These are phyloP conservation scores for Helarctos malayanus DNA, from an alignment of 2,797 vertebrate genomes.

Conservation along the genomic window DNA sequence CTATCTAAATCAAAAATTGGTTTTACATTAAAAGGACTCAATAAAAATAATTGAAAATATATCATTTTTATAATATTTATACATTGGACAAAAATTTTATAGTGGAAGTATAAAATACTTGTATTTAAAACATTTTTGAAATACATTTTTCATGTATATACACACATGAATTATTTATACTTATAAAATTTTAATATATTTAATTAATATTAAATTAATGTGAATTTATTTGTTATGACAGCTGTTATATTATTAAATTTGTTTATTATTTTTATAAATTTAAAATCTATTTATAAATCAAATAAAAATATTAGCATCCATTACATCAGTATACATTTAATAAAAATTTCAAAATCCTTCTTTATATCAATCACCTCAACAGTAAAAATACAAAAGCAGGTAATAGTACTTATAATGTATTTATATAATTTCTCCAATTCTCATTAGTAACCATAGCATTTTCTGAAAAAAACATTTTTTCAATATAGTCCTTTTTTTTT, in stretches of 20 bases:
- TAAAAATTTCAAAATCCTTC: background rate
- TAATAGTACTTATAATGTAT: background rate
- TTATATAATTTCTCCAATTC: background rate
- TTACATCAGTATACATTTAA: background rate
- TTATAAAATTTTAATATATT: background rate
- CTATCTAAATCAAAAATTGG: background rate
- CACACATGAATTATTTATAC: background rate
- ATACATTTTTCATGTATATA: background rate
- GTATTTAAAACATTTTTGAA: background rate
- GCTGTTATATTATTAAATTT: background rate
- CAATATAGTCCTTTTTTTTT: background rate
- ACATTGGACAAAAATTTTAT: background rate
- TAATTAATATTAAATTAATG: background rate
- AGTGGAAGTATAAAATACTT: background rate
- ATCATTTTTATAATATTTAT: background rate
- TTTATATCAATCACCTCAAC: slow-evolving; percentile 14
- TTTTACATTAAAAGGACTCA: background rate
- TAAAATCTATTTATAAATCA: background rate
- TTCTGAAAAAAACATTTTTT: background rate
- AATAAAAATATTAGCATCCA: background rate
- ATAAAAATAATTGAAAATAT: background rate
- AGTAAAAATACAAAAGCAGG: slow-evolving; percentile 15
- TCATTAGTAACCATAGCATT: background rate
- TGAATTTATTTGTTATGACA: background rate
- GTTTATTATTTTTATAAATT: background rate